These are phyloP conservation scores for Mus caroli DNA, from an alignment of 2,797 vertebrate species.

Conservation along the genomic window DNA sequence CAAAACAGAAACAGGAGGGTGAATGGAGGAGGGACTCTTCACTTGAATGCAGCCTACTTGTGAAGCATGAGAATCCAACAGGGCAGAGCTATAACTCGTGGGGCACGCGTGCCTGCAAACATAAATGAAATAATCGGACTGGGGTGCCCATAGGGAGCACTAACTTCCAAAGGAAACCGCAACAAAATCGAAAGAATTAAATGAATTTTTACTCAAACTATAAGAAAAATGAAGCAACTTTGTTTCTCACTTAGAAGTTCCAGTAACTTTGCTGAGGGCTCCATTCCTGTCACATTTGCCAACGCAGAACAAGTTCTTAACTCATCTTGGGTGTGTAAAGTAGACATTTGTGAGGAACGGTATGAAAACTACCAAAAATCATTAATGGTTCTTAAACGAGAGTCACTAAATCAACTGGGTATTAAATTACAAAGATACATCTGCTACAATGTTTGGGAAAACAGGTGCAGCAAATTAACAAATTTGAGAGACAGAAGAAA, in stretches of 20 bases:
- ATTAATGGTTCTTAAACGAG: not conserved
- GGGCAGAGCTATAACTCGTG: not conserved
- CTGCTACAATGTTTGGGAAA: not conserved
- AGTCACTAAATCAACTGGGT: not conserved
- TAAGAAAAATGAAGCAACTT: not conserved
- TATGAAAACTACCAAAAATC: not conserved
- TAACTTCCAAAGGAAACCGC: not conserved
- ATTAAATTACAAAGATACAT: not conserved
- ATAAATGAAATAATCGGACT: not conserved
- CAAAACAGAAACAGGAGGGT: constrained; percentile 28
- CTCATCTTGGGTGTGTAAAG: not conserved
- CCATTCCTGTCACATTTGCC: not conserved
- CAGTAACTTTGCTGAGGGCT: not conserved
- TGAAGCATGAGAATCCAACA: constrained; percentile 22
- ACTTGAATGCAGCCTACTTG: constrained; percentile 17
- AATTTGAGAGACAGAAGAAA: constrained; percentile 13
- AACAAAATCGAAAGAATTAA: not conserved
- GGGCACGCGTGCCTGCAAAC: not conserved
- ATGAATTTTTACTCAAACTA: not conserved
- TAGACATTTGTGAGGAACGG: not conserved
- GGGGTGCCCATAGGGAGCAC: too few relatives aligned
- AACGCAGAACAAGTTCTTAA: not conserved
- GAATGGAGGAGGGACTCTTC: constrained; percentile 35
- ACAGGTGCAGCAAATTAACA: not conserved
- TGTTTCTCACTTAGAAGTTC: constrained; percentile 1